These are phyloP conservation scores for Meghimatium bilineatum DNA, from an alignment of 2,888 invertebrate species.

Conservation along the genomic window DNA sequence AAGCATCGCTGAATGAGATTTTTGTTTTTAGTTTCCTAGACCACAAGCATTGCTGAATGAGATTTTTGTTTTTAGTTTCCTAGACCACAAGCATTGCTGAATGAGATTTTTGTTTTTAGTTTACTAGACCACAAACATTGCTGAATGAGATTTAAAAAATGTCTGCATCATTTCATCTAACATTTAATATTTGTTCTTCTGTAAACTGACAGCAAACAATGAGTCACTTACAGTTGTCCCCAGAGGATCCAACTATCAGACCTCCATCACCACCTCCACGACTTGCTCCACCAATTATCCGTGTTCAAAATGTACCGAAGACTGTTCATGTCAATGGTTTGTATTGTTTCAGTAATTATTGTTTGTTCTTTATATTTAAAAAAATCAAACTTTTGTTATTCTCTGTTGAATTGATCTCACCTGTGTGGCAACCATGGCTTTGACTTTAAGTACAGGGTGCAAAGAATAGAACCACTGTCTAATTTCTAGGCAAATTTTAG, in stretches of 20 bases:
- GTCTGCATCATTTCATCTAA: too few species aligned
- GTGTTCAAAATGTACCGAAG: slow-evolving; percentile 25
- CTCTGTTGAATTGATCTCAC: background rate
- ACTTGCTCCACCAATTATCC: slow-evolving; percentile 33
- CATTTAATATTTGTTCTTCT: background rate
- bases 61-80: too few species aligned
- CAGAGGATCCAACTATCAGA: background rate
- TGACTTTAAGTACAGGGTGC: too few species aligned
- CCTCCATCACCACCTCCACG: slow-evolving; percentile 24
- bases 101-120: background rate
- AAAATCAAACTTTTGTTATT: background rate
- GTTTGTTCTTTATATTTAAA: background rate
- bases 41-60: too few species aligned
- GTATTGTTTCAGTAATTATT: background rate
- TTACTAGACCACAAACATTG: too few species aligned
- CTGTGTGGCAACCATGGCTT: background rate
- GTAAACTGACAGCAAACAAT: background rate
- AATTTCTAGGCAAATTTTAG: too few species aligned
- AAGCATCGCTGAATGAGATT: too few species aligned
- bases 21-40: too few species aligned
- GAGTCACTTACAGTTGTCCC: background rate
- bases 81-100: too few species aligned
- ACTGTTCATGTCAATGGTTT: slow-evolving; percentile 34
- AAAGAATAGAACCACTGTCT: background rate
- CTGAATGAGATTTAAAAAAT: too few species aligned